Evolutionary conservation across 2,888 invertebrate species (phyloP), one percentile per base, ranked within the genome.

Genomic region (Mystacides longicornis): DNA sequence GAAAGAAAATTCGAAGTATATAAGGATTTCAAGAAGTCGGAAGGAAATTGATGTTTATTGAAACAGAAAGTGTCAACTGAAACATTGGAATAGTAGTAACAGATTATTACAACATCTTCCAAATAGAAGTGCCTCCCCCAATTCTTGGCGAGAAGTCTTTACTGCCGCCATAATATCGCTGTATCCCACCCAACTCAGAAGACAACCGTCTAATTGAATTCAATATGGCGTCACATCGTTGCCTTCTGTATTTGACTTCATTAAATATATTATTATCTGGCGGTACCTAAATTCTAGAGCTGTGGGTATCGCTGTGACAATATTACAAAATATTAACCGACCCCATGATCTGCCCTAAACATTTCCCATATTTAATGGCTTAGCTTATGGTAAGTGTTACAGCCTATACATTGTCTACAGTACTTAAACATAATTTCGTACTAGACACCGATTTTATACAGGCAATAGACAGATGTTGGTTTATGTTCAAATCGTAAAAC

Each of bases 181-280:
- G 54, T 56, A 59, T 54, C n/a, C n/a, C n/a, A n/a, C 37, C 37
- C 16, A 37, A 37, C 16, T n/a, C 37, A n/a, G 37, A 16, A 14
- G 14, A n/a, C 27, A 56, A 45, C 54, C 51, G 49, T 51, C 48
- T 60, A 60, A 60, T 60, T 60, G 58, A 60, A 60, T 60, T 58
- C 60, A 60, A 60, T 56, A 60, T 60, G 60, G 60, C 60, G 60
- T 21, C 53, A 27, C 37, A 22, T 46, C 22, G 50, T 37, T 37
- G 55, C 47, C 33, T 49, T 54, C 60, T 60, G 60, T 52, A 56
- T 53, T 54, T 60, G 60, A 60, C 60, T 60, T 53, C 57, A 56
- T 58, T 60, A 58, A 58, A 56, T 58, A 56, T 60, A 60, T 58
- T 60, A 52, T 37, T n/a, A 14, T 27, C 5, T 27, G 27, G 5